phyloP scores from a whole-genome alignment of 2,113 vertebrate genomes.

The Siniperca chuatsi region DNA sequence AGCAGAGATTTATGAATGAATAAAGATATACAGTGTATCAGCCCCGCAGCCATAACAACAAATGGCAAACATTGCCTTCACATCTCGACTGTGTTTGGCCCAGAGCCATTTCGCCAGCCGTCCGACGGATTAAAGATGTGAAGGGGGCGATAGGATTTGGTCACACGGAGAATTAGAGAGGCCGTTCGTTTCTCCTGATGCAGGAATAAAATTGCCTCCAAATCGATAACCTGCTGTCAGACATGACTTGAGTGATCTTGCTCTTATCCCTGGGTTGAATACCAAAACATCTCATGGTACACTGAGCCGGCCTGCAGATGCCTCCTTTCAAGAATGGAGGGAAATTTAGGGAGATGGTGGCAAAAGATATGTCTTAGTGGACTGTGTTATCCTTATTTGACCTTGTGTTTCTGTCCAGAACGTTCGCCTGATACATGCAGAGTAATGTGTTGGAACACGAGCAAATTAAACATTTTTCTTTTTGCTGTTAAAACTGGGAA shows the following conservation, averaged over 20 bases:
- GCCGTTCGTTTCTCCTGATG: conserved; percentile 44
- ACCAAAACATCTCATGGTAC: conserved; percentile 45
- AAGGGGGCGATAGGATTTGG: conserved; percentile 46
- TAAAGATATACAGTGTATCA: background rate
- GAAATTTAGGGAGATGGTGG: background rate
- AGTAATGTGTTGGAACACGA: background rate
- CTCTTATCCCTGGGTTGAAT: conserved; percentile 52
- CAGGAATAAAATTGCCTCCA: conserved; percentile 55
- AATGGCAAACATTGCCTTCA: conserved; percentile 14
- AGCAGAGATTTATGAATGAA: conserved; percentile 51
- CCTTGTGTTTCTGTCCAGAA: conserved; percentile 31
- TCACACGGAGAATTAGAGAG: conserved; percentile 39
- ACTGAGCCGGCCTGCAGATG: conserved; percentile 5
- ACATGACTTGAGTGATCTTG: conserved; percentile 62
- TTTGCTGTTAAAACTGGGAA: background rate
- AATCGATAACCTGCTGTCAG: conserved; percentile 74
- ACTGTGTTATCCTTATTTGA: conserved; percentile 40
- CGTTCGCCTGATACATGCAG: background rate
- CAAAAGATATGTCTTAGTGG: background rate
- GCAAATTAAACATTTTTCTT: background rate
- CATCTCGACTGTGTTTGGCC: conserved; percentile 31
- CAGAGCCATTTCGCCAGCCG: background rate
- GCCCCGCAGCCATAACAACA: background rate
- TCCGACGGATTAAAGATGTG: conserved; percentile 54
- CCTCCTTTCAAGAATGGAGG: conserved; percentile 1